Evolutionary conservation across 2,113 vertebrate genomes (phyloP), one percentile per base, ranked within the genome.

Genomic region (Dipodomys stephensi): DNA sequence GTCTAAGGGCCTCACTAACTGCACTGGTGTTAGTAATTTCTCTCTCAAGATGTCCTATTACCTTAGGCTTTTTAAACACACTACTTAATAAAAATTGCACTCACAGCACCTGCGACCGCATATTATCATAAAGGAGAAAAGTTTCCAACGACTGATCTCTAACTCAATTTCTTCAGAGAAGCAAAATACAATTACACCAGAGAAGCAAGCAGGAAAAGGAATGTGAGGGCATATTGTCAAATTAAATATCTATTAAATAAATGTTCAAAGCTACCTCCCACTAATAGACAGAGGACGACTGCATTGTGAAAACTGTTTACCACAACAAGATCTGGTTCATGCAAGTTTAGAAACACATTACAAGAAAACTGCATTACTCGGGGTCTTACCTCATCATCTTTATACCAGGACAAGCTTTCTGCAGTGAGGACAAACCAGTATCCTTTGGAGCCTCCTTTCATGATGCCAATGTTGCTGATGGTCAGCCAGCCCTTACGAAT

Each of bases 401-500:
- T 99, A 95, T 98, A 99, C 99, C 99, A 99, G 78, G 98, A 99
- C 65, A 99, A 97, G 88, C 97, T 99, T 90, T 99, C 98, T 0
- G 99, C 98, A 4, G 98, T 98, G 39, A 99, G 98, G 91, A 99
- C 97, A 30, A 99, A 99, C 99, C 99, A 99, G 97, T 98, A 99
- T 7, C 98, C 98, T 95, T 97, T 99, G 44, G 98, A 97, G 69
- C 99, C 99, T 39, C 98, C 98, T 95, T 98, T 99, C 96, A 99
- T 99, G 96, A 99, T 98, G 90, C 99, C 97, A 25, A 99, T 98
- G 97, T 99, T 99, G 97, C 96, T 99, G 97, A 99, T 98, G 94
- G 98, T 99, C 92, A 99, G 97, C 99, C 99, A 99, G 83, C 99
- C 99, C 92, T 99, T 99, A 39, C 98, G 98, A 95, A 99, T 99